Conservation (phyloP, 2,888 invertebrate genomes). For the Drosophila lacicola region DNA sequence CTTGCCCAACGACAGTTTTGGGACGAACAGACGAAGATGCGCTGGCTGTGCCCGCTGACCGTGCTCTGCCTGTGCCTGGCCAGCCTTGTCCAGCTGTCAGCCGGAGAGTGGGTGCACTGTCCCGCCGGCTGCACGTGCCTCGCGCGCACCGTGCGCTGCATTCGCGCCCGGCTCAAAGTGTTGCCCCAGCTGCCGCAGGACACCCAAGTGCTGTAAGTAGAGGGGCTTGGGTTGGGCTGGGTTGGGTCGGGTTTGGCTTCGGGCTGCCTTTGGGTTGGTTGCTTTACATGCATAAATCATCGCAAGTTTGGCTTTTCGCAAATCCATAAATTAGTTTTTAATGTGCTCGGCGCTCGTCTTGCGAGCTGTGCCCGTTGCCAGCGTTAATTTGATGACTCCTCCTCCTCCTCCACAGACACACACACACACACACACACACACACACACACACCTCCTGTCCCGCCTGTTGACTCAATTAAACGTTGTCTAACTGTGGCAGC, state of each 20-base stretch:
- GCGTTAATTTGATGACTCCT: conserved; percentile 62
- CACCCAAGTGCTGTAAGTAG: conserved; percentile 83
- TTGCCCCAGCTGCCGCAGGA: conserved; percentile 82
- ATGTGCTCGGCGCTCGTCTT: conserved; percentile 38
- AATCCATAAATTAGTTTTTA: conserved; percentile 80
- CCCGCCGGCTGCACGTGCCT: conserved; percentile 82
- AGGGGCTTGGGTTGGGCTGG: not conserved
- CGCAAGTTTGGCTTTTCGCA: conserved; percentile 58
- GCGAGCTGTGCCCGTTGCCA: conserved; percentile 11
- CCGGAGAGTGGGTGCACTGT: conserved; percentile 58
- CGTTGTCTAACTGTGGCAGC: conserved; percentile 62
- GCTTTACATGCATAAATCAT: conserved; percentile 64
- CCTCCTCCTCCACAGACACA: not conserved
- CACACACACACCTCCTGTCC: not conserved
- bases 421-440: too few relatives aligned
- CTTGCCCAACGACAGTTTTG: conserved; percentile 19
- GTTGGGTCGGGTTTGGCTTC: not conserved
- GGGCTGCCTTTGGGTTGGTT: conserved; percentile 3
- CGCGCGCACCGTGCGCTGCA: conserved; percentile 82
- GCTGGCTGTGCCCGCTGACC: conserved; percentile 5
- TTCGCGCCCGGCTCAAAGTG: conserved; percentile 76
- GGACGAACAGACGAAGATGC: not conserved
- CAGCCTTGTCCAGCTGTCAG: conserved; percentile 24
- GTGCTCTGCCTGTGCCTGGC: conserved; percentile 30
- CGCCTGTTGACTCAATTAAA: conserved; percentile 74